phyloP scores from a whole-genome alignment of 2,888 invertebrate genomes.

The Mantis religiosa region DNA sequence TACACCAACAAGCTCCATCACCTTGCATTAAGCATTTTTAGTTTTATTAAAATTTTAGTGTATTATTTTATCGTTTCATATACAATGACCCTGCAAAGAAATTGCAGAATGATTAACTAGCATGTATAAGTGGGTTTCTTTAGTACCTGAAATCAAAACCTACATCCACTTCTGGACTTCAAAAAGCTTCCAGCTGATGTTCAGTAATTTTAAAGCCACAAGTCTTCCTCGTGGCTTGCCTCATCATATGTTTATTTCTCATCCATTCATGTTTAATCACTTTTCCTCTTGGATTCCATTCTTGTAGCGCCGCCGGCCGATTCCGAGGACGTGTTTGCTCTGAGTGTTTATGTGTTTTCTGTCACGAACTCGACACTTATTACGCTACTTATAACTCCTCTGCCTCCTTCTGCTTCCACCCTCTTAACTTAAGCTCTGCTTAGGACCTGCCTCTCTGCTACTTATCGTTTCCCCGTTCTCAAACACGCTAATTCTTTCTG shows the following conservation, averaged over 20 bases:
- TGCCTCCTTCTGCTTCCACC: background rate
- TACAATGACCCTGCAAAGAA: too few species aligned
- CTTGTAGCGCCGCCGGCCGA: background rate
- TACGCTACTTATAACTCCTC: background rate
- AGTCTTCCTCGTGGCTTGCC: background rate
- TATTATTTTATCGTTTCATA: too few species aligned
- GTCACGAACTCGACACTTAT: background rate
- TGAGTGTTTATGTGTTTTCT: background rate
- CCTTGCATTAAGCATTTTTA: too few species aligned
- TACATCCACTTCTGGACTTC: too few species aligned
- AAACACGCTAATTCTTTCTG: slow-evolving; percentile 13
- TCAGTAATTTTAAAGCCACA: too few species aligned
- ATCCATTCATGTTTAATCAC: background rate
- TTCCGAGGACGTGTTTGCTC: background rate
- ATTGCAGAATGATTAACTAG: too few species aligned
- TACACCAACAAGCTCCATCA: too few species aligned
- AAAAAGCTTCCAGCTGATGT: too few species aligned
- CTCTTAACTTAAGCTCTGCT: background rate
- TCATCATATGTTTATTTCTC: background rate
- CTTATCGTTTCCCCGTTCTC: background rate
- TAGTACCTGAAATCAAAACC: too few species aligned
- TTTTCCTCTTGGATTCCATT: background rate
- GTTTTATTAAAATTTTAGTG: too few species aligned
- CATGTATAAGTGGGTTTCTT: too few species aligned
- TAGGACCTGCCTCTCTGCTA: slow-evolving; percentile 4